Percentiles rank a stretch among this genome's conserved stretches.
Evolutionary conservation across 1,140 invertebrate species (phyloP).

Genomic region (Andricus grossulariae): DNA sequence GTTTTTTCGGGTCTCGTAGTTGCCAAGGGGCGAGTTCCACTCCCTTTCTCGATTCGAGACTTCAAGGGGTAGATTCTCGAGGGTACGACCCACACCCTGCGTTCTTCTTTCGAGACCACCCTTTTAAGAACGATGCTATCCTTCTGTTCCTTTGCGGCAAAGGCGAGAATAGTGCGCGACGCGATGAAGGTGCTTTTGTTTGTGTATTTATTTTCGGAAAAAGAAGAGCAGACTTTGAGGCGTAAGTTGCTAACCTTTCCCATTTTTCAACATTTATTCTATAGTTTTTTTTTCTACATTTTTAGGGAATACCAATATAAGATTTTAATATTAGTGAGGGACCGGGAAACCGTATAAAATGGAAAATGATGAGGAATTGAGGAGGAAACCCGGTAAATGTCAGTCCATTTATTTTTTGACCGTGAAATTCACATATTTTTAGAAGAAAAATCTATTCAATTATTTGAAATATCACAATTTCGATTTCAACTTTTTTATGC

Average conservation of each 20-base stretch:
- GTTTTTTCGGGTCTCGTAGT: constrained; percentile 10
- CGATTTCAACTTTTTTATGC: too few species aligned
- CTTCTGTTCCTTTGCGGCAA: constrained; percentile 32
- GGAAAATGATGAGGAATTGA: too few species aligned
- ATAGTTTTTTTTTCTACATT: neutral
- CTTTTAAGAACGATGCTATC: constrained; percentile 21
- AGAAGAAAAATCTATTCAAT: too few species aligned
- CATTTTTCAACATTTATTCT: neutral
- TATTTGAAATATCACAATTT: too few species aligned
- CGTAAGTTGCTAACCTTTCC: neutral
- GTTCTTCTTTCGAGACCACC: constrained; percentile 40
- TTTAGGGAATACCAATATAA: too few species aligned
- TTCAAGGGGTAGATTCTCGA: constrained; percentile 34
- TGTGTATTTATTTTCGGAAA: constrained; percentile 13
- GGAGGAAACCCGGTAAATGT: too few species aligned
- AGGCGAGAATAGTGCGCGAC: constrained; percentile 22
- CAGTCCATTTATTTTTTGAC: too few species aligned
- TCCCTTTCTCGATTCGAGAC: constrained; percentile 41
- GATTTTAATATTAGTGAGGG: too few species aligned
- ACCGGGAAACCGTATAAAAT: too few species aligned
- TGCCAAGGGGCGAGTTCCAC: constrained; percentile 41
- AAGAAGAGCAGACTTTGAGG: neutral
- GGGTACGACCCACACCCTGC: neutral
- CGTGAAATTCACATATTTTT: too few species aligned
- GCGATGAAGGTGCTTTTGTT: neutral